Evolutionary conservation across 2,797 vertebrate genomes (phyloP).

Genomic region (Holocentrus rufus): DNA sequence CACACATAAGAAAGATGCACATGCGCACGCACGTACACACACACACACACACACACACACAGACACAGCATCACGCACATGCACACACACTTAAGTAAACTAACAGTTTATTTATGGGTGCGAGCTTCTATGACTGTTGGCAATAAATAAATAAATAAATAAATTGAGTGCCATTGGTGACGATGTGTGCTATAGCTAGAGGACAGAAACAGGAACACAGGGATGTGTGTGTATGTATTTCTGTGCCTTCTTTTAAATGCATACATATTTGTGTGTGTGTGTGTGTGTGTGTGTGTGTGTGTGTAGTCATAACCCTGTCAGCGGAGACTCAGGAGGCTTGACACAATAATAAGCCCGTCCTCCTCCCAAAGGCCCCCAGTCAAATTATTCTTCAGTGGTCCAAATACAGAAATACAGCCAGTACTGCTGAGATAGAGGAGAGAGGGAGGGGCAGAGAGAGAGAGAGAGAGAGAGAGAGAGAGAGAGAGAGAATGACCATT

Average conservation of each 20-base stretch:
- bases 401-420: slow-evolving; percentile 59
- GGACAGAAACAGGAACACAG: slow-evolving; percentile 29
- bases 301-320: slow-evolving; percentile 56
- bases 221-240: no score
- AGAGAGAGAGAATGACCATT: slow-evolving; percentile 68
- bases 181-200: slow-evolving; percentile 46
- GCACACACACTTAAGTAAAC: slow-evolving; percentile 24
- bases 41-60: background rate
- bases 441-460: background rate
- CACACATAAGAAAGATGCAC: slow-evolving; percentile 20
- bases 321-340: slow-evolving; percentile 40
- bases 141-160: slow-evolving; percentile 44
- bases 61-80: background rate
- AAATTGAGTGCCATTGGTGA: slow-evolving; percentile 36
- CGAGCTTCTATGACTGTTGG: slow-evolving; percentile 17
- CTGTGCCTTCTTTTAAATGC: no score
- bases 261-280: no score
- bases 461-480: slow-evolving; percentile 7
- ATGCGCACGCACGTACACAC: slow-evolving; percentile 23
- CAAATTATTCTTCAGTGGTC: slow-evolving; percentile 50
- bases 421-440: slow-evolving; percentile 42
- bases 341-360: slow-evolving; percentile 62
- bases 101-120: slow-evolving; percentile 31
- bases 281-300: background rate
- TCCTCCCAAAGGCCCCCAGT: slow-evolving; percentile 45